Percentiles rank a stretch among this genome's conserved stretches.
These are phyloP conservation scores for Microctonus aethiopoides DNA, from an alignment of 2,888 invertebrate genomes.

Conservation along the genomic window DNA sequence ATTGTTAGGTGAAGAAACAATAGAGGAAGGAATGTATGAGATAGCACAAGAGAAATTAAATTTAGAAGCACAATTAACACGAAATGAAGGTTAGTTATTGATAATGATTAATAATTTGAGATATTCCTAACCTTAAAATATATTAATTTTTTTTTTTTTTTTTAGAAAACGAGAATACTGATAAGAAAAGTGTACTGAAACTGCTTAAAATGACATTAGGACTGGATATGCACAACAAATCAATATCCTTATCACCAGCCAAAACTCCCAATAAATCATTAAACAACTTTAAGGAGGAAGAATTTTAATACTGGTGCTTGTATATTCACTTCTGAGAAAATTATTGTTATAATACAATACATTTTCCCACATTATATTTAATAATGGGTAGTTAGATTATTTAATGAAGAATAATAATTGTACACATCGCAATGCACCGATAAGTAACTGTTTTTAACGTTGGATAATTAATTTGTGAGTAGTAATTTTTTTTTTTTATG, in stretches of 20 bases:
- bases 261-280: conserved; percentile 47
- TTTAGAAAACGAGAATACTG: conserved; percentile 77
- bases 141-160: no score
- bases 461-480: not conserved
- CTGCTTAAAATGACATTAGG: conserved; percentile 84
- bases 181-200: conserved; percentile 83
- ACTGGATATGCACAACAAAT: conserved; percentile 67
- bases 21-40: conserved; percentile 92
- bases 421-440: not conserved
- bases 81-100: conserved; percentile 68
- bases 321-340: not conserved
- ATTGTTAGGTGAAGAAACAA: conserved; percentile 85
- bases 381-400: not conserved
- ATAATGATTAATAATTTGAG: conserved; percentile 8
- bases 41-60: conserved; percentile 92
- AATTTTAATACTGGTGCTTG: conserved; percentile 20
- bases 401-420: not conserved
- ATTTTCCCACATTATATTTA: not conserved
- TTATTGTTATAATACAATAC: not conserved
- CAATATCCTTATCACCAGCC: conserved; percentile 46
- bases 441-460: not conserved
- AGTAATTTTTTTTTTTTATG: not conserved
- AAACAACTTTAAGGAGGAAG: conserved; percentile 42
- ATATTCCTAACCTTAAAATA: not conserved
- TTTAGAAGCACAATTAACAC: conserved; percentile 88